Evolutionary conservation across 2,113 vertebrate species (phyloP).

Genomic region (Colossoma macropomum): DNA sequence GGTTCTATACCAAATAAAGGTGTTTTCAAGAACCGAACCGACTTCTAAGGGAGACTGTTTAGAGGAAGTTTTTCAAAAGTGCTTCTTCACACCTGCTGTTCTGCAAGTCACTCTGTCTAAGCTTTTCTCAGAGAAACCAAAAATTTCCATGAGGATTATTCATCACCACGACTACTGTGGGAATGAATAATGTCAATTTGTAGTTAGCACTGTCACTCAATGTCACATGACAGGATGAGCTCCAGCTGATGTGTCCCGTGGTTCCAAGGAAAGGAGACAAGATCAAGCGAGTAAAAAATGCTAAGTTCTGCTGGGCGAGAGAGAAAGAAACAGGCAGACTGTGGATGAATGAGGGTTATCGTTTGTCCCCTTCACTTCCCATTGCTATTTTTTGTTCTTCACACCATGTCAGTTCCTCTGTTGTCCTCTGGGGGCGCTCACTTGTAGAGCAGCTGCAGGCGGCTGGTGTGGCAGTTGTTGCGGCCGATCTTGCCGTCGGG

Average conservation of each 20-base stretch:
- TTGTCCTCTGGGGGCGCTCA: slow-evolving; percentile 63
- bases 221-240: slow-evolving; percentile 27
- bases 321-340: slow-evolving; percentile 4
- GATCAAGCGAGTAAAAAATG: neutral
- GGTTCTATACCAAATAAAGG: no score
- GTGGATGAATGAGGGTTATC: neutral
- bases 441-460: slow-evolving; percentile 92
- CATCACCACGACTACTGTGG: neutral
- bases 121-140: slow-evolving; percentile 9
- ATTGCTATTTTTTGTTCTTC: neutral
- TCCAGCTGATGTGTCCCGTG: neutral
- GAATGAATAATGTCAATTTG: neutral
- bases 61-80: neutral
- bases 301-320: neutral
- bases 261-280: neutral
- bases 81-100: neutral
- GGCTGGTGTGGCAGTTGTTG: slow-evolving; percentile 91
- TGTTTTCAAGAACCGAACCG: no score
- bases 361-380: neutral
- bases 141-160: neutral
- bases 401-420: neutral
- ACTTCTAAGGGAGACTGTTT: neutral
- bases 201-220: neutral
- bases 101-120: neutral
- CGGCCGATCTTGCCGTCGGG: slow-evolving; percentile 87